phyloP scores from a whole-genome alignment of 2,797 vertebrate genomes.

The Prionace glauca region DNA sequence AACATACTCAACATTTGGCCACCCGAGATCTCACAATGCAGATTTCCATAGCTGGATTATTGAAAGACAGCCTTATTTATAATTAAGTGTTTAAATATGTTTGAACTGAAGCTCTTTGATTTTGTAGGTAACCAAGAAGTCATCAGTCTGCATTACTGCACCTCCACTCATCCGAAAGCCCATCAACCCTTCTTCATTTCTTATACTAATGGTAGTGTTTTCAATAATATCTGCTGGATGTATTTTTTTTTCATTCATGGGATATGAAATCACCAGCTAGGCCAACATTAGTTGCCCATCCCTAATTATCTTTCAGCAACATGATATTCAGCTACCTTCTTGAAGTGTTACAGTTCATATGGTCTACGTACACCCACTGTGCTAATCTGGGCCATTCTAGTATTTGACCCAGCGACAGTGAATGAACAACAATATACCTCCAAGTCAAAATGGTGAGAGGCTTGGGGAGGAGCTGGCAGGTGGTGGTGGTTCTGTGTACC shows the following conservation, averaged over 20 bases:
- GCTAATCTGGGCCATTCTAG: too few species aligned
- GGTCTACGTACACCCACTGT: background rate
- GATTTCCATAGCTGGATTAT: background rate
- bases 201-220: background rate
- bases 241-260: background rate
- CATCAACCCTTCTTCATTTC: background rate
- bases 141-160: background rate
- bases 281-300: background rate
- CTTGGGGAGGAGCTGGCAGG: too few species aligned
- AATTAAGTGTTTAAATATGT: background rate
- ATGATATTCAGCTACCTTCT: background rate
- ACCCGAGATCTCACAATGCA: background rate
- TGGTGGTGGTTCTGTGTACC: too few species aligned
- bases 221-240: background rate
- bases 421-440: too few species aligned
- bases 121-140: background rate
- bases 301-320: background rate
- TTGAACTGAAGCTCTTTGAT: background rate
- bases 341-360: background rate
- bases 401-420: too few species aligned
- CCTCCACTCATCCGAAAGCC: too few species aligned
- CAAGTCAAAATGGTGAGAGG: too few species aligned
- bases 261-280: background rate
- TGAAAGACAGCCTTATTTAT: background rate
- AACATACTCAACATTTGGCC: background rate